These are phyloP conservation scores for Cochlearius cochlearius DNA, from an alignment of 2,113 vertebrate genomes.

Conservation along the genomic window DNA sequence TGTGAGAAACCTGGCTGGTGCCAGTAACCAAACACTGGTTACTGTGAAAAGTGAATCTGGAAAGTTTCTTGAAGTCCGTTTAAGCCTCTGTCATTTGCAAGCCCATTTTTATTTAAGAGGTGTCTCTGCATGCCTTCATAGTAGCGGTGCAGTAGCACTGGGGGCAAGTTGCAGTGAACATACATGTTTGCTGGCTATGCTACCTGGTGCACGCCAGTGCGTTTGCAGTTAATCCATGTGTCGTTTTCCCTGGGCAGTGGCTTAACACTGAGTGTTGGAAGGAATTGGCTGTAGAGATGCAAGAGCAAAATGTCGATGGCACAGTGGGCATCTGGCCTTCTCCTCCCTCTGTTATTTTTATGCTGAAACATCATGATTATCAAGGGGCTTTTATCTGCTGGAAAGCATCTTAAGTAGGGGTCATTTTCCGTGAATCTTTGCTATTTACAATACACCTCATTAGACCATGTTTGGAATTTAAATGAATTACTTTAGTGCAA, in stretches of 20 bases:
- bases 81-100: not conserved
- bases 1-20: not conserved
- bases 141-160: not conserved
- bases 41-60: not conserved
- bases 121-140: accelerated
- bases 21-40: not conserved
- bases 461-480: not conserved
- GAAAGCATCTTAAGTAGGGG: not conserved
- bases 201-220: not conserved
- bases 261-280: accelerated
- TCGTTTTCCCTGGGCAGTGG: not conserved
- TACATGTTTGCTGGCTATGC: not conserved
- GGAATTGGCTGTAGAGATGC: not conserved
- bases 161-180: not conserved
- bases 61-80: not conserved
- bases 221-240: not conserved
- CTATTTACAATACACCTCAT: not conserved
- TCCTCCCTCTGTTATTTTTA: not conserved
- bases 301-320: not conserved
- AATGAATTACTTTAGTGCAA: not conserved
- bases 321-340: not conserved
- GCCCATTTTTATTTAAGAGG: no score
- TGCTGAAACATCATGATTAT: not conserved
- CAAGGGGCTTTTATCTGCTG: not conserved
- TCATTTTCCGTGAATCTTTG: not conserved